Base-by-base conservation (phyloP, 2,888 invertebrate genomes). In the Pollenia amentaria region DNA sequence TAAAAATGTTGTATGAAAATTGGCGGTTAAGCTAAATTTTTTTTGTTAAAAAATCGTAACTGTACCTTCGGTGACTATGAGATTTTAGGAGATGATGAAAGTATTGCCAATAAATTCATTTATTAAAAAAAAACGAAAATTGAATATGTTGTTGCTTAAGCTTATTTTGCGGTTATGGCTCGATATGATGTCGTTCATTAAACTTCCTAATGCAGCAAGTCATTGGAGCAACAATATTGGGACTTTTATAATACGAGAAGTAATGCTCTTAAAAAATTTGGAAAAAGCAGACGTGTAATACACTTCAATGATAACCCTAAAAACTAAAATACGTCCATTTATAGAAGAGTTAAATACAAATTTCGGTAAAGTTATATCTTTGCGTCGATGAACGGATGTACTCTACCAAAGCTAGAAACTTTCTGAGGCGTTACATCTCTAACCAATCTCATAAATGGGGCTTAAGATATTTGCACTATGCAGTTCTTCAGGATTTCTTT, bases 101-200 rank as follows among this genome's bases (percentile, higher is more conserved):
- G n/a, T n/a, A n/a, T n/a, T n/a, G n/a, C n/a, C n/a, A n/a, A n/a
- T n/a, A n/a, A n/a, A n/a, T n/a, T n/a, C n/a, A n/a, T n/a, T n/a
- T n/a, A n/a, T n/a, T n/a, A n/a, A n/a, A n/a, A n/a, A n/a, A n/a
- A n/a, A n/a, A n/a, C n/a, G n/a, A n/a, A n/a, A n/a, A n/a, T n/a
- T n/a, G n/a, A n/a, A n/a, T n/a, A n/a, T n/a, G n/a, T n/a, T n/a
- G n/a, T n/a, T n/a, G n/a, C n/a, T n/a, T n/a, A n/a, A n/a, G n/a
- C n/a, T n/a, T n/a, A n/a, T n/a, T n/a, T n/a, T n/a, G n/a, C n/a
- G n/a, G n/a, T n/a, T n/a, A n/a, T n/a, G n/a, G n/a, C n/a, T n/a
- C n/a, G n/a, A n/a, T n/a, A n/a, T 57, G 21, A 73, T 60, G 73
- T 73, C 73, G 51, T 73, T 69, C 29, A 38, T 69, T 21, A 14